A percentile compares a stretch with the other conserved stretches of the same genome.
phyloP scores from a whole-genome alignment of 2,113 vertebrate species.

The Ornithorhynchus anatinus region DNA sequence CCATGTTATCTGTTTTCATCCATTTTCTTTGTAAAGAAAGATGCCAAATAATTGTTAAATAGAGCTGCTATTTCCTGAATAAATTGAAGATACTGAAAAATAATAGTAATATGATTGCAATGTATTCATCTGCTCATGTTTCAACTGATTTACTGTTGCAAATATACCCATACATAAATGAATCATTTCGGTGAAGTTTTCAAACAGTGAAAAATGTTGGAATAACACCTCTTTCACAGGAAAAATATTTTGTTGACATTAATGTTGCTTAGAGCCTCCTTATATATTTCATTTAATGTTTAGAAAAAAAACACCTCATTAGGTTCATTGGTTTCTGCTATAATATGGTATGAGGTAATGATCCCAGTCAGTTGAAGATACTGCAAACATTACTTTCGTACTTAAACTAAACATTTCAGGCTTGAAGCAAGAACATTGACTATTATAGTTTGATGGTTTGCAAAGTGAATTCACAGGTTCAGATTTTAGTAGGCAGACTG shows the following conservation, averaged over 20 bases:
- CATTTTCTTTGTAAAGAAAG: constrained; percentile 32
- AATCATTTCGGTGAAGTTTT: background rate
- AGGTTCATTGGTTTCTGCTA: background rate
- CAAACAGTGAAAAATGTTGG: background rate
- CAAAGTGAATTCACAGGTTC: background rate
- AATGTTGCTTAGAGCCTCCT: background rate
- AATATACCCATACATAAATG: background rate
- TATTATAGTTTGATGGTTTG: background rate
- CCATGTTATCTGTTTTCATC: constrained; percentile 42
- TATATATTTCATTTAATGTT: background rate
- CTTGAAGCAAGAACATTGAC: background rate
- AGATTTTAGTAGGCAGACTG: background rate
- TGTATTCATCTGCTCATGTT: background rate
- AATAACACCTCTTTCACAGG: background rate
- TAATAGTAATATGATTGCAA: constrained; percentile 8
- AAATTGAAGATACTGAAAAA: constrained; percentile 45
- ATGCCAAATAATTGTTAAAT: constrained; percentile 53
- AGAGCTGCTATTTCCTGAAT: constrained; percentile 34
- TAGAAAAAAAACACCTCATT: background rate
- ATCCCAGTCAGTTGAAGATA: background rate
- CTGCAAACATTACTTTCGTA: constrained; percentile 1
- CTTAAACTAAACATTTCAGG: background rate
- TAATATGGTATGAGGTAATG: background rate
- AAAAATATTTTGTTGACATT: background rate
- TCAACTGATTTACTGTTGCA: background rate